Conservation (phyloP, 2,797 vertebrate genomes). For the Acrossocheilus fasciatus region DNA sequence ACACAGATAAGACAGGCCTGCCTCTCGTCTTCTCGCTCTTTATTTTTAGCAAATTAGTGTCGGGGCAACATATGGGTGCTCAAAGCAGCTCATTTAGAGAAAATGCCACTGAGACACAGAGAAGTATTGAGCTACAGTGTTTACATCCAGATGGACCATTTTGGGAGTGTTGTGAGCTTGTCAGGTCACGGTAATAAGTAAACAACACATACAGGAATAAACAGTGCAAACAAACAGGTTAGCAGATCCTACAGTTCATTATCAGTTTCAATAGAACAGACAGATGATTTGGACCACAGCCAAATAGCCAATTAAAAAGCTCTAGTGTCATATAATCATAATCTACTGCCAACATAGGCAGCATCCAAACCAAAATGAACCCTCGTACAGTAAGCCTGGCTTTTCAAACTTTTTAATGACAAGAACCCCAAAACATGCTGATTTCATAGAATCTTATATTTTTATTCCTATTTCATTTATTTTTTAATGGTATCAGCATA, state of each 20-base stretch:
- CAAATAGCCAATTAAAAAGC: conserved; percentile 17
- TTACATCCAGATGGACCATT: conserved; percentile 61
- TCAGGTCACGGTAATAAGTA: conserved; percentile 48
- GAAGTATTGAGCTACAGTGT: conserved; percentile 42
- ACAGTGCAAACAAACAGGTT: conserved; percentile 14
- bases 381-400: neutral
- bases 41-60: conserved; percentile 61
- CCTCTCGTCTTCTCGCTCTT: conserved; percentile 54
- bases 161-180: conserved; percentile 46
- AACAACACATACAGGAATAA: conserved; percentile 37
- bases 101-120: conserved; percentile 45
- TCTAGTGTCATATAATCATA: neutral
- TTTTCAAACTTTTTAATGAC: neutral
- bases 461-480: neutral
- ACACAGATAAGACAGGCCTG: conserved; percentile 56
- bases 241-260: conserved; percentile 26
- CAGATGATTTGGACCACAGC: conserved; percentile 5
- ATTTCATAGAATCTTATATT: neutral
- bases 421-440: neutral
- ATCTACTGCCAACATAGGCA: neutral
- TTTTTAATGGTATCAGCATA: neutral
- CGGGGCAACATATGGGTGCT: conserved; percentile 54
- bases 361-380: neutral
- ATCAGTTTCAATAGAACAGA: conserved; percentile 26
- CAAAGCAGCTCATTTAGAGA: conserved; percentile 51